Conservation (phyloP, 2,888 invertebrate genomes). For the Cylloceria caligata region DNA sequence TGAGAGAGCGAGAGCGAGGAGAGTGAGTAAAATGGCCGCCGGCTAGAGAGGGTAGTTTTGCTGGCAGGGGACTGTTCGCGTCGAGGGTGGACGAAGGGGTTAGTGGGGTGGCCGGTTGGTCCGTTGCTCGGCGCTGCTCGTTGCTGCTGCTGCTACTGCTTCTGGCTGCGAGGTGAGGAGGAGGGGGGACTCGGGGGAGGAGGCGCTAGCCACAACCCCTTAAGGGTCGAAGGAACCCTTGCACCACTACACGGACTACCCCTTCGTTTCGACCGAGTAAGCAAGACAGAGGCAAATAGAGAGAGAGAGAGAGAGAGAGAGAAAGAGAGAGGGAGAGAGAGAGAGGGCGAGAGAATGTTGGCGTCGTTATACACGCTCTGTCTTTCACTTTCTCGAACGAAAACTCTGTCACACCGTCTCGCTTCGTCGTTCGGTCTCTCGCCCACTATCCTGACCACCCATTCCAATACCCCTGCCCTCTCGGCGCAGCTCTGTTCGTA, state of each 20-base stretch:
- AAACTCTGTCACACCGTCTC: conserved; percentile 50
- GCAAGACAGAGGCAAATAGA: conserved; percentile 53
- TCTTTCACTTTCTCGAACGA: conserved; percentile 34
- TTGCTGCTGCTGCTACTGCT: conserved; percentile 56
- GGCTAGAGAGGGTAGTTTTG: conserved; percentile 83
- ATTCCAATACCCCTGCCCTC: conserved; percentile 63
- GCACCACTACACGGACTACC: conserved; percentile 81
- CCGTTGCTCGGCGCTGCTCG: conserved; percentile 65
- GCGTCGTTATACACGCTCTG: conserved; percentile 65
- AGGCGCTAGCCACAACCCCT: conserved; percentile 84
- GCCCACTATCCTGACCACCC: conserved; percentile 64
- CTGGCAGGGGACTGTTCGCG: conserved; percentile 73
- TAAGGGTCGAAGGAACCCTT: conserved; percentile 84
- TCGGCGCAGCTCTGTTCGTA: conserved; percentile 66
- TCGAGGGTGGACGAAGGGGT: conserved; percentile 72
- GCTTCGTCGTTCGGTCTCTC: conserved; percentile 54
- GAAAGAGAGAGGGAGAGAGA: not conserved
- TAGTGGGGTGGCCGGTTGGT: conserved; percentile 66
- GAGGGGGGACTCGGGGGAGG: conserved; percentile 71
- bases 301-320: conserved; percentile 61
- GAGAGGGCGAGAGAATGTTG: conserved; percentile 61
- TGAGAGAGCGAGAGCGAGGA: conserved; percentile 69
- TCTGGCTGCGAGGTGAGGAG: conserved; percentile 30
- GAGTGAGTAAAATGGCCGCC: conserved; percentile 84
- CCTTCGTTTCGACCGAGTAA: conserved; percentile 61